Conservation (phyloP, 2,888 invertebrate species). For the Melangyna quadrimaculata region DNA sequence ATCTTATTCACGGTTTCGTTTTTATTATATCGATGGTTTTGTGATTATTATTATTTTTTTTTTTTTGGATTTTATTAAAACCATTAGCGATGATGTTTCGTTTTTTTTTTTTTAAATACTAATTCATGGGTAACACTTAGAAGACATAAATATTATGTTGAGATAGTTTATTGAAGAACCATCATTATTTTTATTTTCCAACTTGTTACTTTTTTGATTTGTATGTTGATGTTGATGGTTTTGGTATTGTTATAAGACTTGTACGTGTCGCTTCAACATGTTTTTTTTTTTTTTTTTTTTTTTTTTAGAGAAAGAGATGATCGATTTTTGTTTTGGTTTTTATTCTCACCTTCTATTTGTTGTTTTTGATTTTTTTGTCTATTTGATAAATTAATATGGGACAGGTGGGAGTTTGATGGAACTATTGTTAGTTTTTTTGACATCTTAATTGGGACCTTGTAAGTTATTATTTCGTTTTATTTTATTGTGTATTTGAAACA, state of each 20-base stretch:
- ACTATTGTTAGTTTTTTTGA: neutral
- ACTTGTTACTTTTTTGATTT: conserved; percentile 40
- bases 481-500: neutral
- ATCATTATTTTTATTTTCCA: conserved; percentile 24
- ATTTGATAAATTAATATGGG: conserved; percentile 7
- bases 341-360: conserved; percentile 5
- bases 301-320: conserved; percentile 12
- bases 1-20: conserved; percentile 67
- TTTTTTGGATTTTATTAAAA: conserved; percentile 26
- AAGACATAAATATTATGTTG: conserved; percentile 28
- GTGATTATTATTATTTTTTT: conserved; percentile 44
- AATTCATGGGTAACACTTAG: conserved; percentile 45
- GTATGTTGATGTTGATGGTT: neutral
- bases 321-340: neutral
- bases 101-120: conserved; percentile 30
- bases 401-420: conserved; percentile 1
- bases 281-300: no score
- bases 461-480: neutral
- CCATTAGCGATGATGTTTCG: conserved; percentile 51
- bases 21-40: conserved; percentile 65
- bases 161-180: conserved; percentile 38
- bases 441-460: conserved; percentile 18
- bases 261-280: conserved; percentile 39
- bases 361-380: neutral
- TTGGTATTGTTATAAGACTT: conserved; percentile 17